Conservation (phyloP, 2,797 vertebrate genomes). For the Malurus splendens region DNA sequence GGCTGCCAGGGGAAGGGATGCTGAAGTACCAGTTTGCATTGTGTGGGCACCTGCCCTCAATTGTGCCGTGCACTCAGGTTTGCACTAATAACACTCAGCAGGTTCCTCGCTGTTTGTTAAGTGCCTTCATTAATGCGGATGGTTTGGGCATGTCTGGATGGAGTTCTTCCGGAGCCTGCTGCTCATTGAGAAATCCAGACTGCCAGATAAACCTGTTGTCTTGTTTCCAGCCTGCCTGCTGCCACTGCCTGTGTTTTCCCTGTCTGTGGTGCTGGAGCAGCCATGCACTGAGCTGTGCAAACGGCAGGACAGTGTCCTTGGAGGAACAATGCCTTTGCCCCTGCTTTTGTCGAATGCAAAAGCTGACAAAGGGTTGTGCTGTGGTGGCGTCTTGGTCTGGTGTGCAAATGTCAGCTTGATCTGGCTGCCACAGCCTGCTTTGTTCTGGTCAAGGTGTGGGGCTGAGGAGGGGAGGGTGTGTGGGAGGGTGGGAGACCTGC, state of each 20-base stretch:
- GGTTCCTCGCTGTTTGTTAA: slow-evolving; percentile 7
- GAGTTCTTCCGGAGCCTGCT: slow-evolving; percentile 23
- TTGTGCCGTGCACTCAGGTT: slow-evolving; percentile 14
- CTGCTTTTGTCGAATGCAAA: not conserved
- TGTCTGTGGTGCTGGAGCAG: not conserved
- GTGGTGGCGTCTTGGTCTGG: not conserved
- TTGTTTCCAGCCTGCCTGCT: slow-evolving; percentile 2
- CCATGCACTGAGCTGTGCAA: not conserved
- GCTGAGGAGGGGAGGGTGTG: not conserved
- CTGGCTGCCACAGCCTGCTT: not conserved
- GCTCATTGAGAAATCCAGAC: not conserved
- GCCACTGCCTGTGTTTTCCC: not conserved
- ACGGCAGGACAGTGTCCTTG: not conserved
- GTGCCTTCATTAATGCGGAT: not conserved
- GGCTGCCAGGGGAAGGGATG: slow-evolving; percentile 6
- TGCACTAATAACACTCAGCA: slow-evolving; percentile 13
- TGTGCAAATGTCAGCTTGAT: not conserved
- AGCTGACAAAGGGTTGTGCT: not conserved
- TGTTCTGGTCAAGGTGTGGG: not conserved
- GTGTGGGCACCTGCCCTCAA: slow-evolving; percentile 47
- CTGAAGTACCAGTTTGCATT: slow-evolving; percentile 32
- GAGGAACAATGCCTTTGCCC: not conserved
- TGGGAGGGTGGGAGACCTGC: not conserved
- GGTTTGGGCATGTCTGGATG: not conserved
- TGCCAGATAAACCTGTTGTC: slow-evolving; percentile 1